Percentiles rank a stretch among this genome's conserved stretches.
phyloP scores from a whole-genome alignment of 2,113 vertebrate genomes.

The Tapirus terrestris region DNA sequence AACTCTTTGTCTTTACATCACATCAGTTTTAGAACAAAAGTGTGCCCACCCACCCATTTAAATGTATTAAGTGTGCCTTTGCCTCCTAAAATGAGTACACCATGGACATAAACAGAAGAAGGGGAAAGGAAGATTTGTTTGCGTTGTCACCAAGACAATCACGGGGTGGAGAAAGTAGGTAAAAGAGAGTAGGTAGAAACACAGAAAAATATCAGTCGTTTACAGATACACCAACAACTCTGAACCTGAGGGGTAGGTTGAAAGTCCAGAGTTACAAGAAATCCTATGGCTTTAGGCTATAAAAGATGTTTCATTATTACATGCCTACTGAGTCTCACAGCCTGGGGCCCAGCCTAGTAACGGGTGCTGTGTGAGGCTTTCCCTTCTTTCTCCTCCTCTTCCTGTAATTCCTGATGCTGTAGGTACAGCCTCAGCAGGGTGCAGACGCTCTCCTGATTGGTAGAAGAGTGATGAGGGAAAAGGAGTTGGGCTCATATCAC shows the following conservation, averaged over 20 bases:
- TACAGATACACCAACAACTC: neutral
- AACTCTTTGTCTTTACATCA: neutral
- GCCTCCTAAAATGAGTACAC: neutral
- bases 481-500: neutral
- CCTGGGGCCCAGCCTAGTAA: neutral
- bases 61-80: neutral
- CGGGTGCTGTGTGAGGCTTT: neutral
- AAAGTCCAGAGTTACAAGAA: slow-evolving; percentile 3
- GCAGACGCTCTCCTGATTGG: neutral
- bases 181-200: neutral
- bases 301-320: neutral
- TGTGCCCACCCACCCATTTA: neutral
- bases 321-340: neutral
- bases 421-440: neutral
- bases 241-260: neutral
- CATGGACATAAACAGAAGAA: neutral
- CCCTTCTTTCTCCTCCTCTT: neutral
- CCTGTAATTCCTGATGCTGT: neutral
- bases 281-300: neutral
- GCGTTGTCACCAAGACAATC: slow-evolving; percentile 22
- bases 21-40: neutral
- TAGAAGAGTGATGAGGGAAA: neutral
- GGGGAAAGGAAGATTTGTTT: slow-evolving; percentile 12
- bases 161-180: neutral
- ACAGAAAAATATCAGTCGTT: neutral